Conservation (phyloP, 2,888 invertebrate species). For the Alloscopus bannaensis region DNA sequence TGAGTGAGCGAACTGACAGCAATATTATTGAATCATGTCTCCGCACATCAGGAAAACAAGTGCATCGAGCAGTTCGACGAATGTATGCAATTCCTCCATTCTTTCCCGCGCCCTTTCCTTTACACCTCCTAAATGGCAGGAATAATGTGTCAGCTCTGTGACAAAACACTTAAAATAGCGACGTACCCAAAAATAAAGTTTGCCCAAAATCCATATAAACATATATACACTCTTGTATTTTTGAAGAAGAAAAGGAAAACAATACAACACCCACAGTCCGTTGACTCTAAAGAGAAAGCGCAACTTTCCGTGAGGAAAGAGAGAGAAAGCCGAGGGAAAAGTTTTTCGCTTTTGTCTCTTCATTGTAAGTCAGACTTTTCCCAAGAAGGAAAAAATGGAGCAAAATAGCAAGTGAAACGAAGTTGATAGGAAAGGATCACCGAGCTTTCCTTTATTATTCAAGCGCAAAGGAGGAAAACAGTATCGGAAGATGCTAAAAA, state of each 20-base stretch:
- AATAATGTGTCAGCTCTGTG: constrained; percentile 10
- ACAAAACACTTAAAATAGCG: background rate
- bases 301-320: background rate
- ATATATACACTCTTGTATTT: background rate
- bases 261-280: background rate
- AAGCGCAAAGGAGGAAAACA: background rate
- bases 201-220: background rate
- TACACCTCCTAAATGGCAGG: background rate
- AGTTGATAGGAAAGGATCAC: background rate
- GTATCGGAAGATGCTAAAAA: constrained; percentile 1
- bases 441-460: background rate
- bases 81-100: background rate
- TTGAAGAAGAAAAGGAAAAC: background rate
- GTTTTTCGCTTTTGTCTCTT: too few species aligned
- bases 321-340: constrained; percentile 8
- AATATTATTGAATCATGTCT: too few species aligned
- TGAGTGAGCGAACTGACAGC: too few species aligned
- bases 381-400: too few species aligned
- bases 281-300: background rate
- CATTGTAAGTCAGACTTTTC: too few species aligned
- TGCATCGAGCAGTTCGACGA: background rate
- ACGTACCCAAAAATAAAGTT: too few species aligned
- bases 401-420: constrained; percentile 10
- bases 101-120: too few species aligned
- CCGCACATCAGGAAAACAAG: too few species aligned